These are phyloP conservation scores for Corythaeola cristata DNA, from an alignment of 2,113 vertebrate species.

Conservation along the genomic window DNA sequence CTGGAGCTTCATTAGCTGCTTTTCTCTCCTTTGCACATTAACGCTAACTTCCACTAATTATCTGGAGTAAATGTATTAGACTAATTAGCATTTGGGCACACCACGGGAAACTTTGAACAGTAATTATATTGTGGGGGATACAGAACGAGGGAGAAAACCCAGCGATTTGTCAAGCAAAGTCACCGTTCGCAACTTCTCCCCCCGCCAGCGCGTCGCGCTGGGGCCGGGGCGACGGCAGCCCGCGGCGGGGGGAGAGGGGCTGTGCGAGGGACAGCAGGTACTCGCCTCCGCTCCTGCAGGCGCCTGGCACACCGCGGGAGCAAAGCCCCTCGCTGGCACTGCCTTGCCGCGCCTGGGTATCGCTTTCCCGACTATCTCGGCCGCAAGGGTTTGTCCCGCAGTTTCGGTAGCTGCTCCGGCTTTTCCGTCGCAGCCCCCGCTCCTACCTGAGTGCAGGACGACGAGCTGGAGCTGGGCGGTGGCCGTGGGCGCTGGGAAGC, in stretches of 20 bases:
- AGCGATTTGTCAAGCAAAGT: background rate
- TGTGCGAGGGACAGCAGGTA: background rate
- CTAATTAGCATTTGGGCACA: conserved; percentile 52
- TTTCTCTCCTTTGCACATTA: conserved; percentile 1
- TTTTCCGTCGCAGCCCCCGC: background rate
- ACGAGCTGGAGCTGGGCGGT: background rate
- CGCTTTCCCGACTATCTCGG: background rate
- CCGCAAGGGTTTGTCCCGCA: background rate
- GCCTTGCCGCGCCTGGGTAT: fast-evolving
- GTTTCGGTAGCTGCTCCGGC: background rate
- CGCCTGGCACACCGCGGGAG: background rate
- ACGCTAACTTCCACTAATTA: conserved; percentile 37
- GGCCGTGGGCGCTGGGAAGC: background rate
- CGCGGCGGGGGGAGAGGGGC: background rate
- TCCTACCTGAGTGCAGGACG: conserved; percentile 47
- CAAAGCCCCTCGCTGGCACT: background rate
- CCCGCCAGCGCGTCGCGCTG: background rate
- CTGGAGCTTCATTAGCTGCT: background rate
- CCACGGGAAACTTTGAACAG: conserved; percentile 48
- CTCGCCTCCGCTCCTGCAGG: background rate
- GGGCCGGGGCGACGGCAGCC: background rate
- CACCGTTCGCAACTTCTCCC: background rate
- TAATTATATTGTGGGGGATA: background rate
- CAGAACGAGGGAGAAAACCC: background rate
- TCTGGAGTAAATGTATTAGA: conserved; percentile 26